phyloP scores from a whole-genome alignment of 2,888 invertebrate genomes.

The Sipha maydis region DNA sequence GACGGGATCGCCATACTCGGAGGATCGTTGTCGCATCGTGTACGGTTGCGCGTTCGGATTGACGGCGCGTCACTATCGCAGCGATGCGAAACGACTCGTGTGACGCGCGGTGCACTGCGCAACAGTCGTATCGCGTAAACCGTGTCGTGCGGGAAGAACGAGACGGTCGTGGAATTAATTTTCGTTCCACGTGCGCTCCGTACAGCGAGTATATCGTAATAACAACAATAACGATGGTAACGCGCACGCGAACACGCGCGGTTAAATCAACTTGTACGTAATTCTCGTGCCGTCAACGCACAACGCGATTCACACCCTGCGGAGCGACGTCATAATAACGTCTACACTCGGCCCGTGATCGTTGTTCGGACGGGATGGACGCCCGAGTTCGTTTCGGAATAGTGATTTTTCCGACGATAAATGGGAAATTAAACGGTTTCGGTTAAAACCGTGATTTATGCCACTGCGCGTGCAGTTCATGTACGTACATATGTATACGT shows the following conservation, averaged over 20 bases:
- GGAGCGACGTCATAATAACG: not conserved
- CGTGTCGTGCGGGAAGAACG: slow-evolving; percentile 21
- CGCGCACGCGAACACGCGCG: not conserved
- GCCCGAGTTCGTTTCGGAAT: not conserved
- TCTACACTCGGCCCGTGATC: not conserved
- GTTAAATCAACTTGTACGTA: not conserved
- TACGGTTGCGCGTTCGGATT: not conserved
- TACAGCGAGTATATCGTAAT: too few relatives aligned
- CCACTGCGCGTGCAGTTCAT: not conserved
- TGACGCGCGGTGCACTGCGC: slow-evolving; percentile 24
- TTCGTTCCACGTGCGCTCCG: not conserved
- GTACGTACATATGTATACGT: too few relatives aligned
- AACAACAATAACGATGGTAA: too few relatives aligned
- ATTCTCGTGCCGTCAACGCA: not conserved
- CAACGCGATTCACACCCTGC: not conserved
- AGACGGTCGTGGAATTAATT: slow-evolving; percentile 27
- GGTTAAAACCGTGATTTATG: not conserved
- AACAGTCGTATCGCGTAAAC: not conserved
- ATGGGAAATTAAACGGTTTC: not conserved
- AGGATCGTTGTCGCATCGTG: too few relatives aligned
- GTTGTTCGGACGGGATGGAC: not conserved
- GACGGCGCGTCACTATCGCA: not conserved
- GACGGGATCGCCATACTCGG: too few relatives aligned
- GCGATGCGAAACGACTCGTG: not conserved
- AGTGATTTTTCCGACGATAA: not conserved